phyloP scores from a whole-genome alignment of 2,113 vertebrate species.

The Oncorhynchus clarkii region DNA sequence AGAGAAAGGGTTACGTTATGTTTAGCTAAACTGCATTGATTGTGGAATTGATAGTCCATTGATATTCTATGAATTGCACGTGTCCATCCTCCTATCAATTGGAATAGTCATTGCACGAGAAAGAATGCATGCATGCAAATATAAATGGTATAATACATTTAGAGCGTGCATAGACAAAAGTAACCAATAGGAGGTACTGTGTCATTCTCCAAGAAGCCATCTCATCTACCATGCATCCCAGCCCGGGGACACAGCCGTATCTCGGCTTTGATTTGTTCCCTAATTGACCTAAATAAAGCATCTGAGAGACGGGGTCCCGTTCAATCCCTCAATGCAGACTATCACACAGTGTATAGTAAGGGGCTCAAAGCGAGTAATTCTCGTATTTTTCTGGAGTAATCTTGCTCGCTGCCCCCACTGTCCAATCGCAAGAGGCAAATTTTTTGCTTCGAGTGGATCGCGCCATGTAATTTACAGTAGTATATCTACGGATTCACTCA shows the following conservation, averaged over 20 bases:
- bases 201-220: constrained; percentile 49
- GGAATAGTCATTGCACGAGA: neutral
- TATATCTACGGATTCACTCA: constrained; percentile 46
- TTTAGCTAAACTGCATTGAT: no score
- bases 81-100: no score
- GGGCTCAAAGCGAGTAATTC: constrained; percentile 36
- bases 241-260: constrained; percentile 60
- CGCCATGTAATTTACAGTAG: constrained; percentile 61
- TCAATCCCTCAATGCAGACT: constrained; percentile 59
- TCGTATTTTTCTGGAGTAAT: constrained; percentile 46
- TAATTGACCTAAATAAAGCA: constrained; percentile 84
- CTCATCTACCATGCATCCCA: constrained; percentile 32
- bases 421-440: constrained; percentile 53
- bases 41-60: no score
- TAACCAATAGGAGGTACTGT: constrained; percentile 72
- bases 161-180: constrained; percentile 51
- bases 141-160: neutral
- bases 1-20: no score
- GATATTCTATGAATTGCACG: no score
- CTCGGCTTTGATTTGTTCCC: constrained; percentile 70
- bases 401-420: constrained; percentile 47
- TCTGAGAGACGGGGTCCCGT: constrained; percentile 50
- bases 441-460: constrained; percentile 51
- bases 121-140: neutral
- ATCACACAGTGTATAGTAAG: constrained; percentile 37